Base-by-base conservation (phyloP, 1,140 invertebrate species). In the Panagrolaimus sp. region DNA sequence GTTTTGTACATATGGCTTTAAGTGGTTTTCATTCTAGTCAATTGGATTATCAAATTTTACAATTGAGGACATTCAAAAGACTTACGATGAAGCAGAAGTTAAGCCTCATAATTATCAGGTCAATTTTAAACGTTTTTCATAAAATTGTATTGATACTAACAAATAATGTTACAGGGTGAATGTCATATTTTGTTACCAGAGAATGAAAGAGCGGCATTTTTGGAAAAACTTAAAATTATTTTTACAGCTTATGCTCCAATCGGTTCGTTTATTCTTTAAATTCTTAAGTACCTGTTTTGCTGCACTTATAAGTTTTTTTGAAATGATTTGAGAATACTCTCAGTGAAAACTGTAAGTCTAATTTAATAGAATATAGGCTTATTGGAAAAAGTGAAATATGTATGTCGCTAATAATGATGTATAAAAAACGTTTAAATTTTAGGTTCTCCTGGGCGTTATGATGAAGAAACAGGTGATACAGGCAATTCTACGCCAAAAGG, bases 1-100 rank as follows among this genome's bases (percentile, higher is more conserved):
- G n/a, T n/a, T n/a, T n/a, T n/a, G n/a, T n/a, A n/a, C n/a, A n/a
- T n/a, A n/a, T n/a, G n/a, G n/a, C n/a, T n/a, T n/a, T n/a, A n/a
- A 38, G 31, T 38, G 31, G 7, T 4, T 63, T 48, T 48, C 16
- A n/a, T 68, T 80, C 9, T 82, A 76, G 66, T 69, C 78, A 9
- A 85, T 86, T 66, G 85, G 84, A 14, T 68, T 87, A n/a, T 84
- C 83, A 42, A 86, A 86, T 74, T 85, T 83, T 65, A 81, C 71
- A 16, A 53, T n/a, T n/a, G n/a, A n/a, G n/a, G n/a, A n/a, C n/a
- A 63, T 79, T 27, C 65, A 79, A 69, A 73, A 72, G 13, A 14
- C 75, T 3, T 72, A 75, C 31, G 64, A 75, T 13, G 67, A 72
- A 42, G 71, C 71, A 5, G 72, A 63, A 20, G 65, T 67, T 9